These are phyloP conservation scores for Corythoichthys haematopterus DNA, from an alignment of 2,113 vertebrate species.

Conservation along the genomic window DNA sequence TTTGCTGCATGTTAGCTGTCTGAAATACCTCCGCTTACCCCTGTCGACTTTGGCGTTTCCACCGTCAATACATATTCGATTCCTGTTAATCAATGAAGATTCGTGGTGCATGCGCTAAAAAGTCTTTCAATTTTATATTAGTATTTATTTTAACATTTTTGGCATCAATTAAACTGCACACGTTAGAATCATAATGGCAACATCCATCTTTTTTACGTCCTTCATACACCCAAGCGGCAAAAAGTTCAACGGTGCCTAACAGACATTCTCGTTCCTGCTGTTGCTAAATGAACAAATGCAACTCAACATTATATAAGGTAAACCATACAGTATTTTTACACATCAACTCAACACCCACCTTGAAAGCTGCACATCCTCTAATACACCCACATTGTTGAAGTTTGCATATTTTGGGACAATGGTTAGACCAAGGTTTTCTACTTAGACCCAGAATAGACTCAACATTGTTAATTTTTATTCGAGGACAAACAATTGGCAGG, in stretches of 20 bases:
- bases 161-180: not conserved
- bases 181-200: not conserved
- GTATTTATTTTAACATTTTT: not conserved
- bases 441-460: not conserved
- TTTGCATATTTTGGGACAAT: not conserved
- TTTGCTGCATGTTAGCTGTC: no score
- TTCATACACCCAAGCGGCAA: not conserved
- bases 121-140: not conserved
- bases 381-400: not conserved
- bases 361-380: conserved; percentile 11
- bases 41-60: no score
- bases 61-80: no score
- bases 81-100: no score
- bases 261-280: not conserved
- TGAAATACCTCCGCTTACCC: no score
- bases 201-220: not conserved
- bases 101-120: no score
- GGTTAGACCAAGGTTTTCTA: not conserved
- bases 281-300: not conserved
- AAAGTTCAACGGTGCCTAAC: not conserved
- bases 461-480: not conserved
- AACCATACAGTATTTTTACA: conserved; percentile 6
- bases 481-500: not conserved
- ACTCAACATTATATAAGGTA: not conserved
- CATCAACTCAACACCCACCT: conserved; percentile 7